phyloP scores from a whole-genome alignment of 23 tunicate genomes.

The Trididemnum clinides region DNA sequence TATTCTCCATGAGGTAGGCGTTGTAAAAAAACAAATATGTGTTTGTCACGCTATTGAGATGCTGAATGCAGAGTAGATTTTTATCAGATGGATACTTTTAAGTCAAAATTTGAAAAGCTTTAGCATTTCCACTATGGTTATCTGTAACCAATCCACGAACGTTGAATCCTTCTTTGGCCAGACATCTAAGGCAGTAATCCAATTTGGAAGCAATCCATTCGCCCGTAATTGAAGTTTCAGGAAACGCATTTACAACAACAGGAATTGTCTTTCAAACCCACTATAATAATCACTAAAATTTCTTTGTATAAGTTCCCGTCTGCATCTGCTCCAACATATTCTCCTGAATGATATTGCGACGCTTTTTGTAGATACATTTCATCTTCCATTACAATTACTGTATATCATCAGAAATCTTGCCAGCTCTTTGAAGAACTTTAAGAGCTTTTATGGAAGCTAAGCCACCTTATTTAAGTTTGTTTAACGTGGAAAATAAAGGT shows the following conservation, averaged over 20 bases:
- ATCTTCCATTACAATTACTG: constrained; percentile 13
- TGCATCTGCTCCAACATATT: constrained; percentile 10
- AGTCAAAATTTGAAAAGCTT: background rate
- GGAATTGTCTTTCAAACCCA: background rate
- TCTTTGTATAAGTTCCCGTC: background rate
- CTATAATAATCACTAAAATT: background rate
- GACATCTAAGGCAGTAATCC: background rate
- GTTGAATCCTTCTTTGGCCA: background rate
- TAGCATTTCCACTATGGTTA: background rate
- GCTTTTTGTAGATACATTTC: constrained; percentile 12
- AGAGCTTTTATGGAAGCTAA: too few relatives aligned
- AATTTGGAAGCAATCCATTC: background rate
- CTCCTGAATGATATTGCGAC: background rate
- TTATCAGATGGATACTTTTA: background rate
- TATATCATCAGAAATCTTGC: too few relatives aligned
- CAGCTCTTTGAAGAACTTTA: too few relatives aligned
- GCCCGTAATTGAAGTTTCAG: background rate
- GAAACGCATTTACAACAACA: constrained; percentile 3
- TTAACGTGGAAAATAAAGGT: too few relatives aligned
- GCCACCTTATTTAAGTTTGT: too few relatives aligned
- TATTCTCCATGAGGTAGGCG: background rate
- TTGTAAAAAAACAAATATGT: constrained; percentile 8
- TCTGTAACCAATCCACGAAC: background rate
- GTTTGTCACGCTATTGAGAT: background rate
- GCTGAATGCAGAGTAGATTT: background rate